Evolutionary conservation across 1,140 invertebrate genomes (phyloP), one percentile per base, ranked within the genome.

Genomic region (Drosophila lacertosa): DNA sequence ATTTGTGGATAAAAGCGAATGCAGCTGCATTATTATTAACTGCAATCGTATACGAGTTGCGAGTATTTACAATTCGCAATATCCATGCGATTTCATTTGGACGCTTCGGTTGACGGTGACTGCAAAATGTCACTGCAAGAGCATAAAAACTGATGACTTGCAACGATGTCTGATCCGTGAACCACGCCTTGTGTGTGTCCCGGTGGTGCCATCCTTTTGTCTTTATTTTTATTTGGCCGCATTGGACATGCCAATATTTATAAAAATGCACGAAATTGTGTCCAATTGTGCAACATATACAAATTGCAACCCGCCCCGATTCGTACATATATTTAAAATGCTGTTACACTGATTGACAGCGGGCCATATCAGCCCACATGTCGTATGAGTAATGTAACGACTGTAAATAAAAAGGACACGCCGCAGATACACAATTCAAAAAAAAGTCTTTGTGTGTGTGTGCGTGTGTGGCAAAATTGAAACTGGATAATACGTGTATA

Each of bases 91-190:
- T 70, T 50, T 26, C 7, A 11, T 29, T 16, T 15, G 44, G 18
- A 33, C 9, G 16, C 20, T 15, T 7, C 51, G 16, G 20, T 11
- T 18, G 55, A 16, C 4, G 48, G 62, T 47, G 54, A 55, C 57
- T 74, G 75, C 39, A 57, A 59, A 74, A 82, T 82, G 78, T 70
- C 78, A 82, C 74, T 70, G 77, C 69, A 79, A 57, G 35, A 66
- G 54, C 59, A 88, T 88, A 86, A 86, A 86, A 84, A 77, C 68
- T 81, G 81, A 86, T 88, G 81, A 86, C 82, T 88, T 88, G 81
- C 71, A 29, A 50, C 82, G 77, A 69, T 69, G 82, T 88, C 77
- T 88, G 82, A 77, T 88, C 57, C 66, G 45, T 45, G 26, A 48
- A 4, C 35, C 51, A 7, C 3, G 24, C 60, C 59, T 37, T 69